phyloP scores from a whole-genome alignment of 2,797 vertebrate genomes.

The Benthosema pterotum region DNA sequence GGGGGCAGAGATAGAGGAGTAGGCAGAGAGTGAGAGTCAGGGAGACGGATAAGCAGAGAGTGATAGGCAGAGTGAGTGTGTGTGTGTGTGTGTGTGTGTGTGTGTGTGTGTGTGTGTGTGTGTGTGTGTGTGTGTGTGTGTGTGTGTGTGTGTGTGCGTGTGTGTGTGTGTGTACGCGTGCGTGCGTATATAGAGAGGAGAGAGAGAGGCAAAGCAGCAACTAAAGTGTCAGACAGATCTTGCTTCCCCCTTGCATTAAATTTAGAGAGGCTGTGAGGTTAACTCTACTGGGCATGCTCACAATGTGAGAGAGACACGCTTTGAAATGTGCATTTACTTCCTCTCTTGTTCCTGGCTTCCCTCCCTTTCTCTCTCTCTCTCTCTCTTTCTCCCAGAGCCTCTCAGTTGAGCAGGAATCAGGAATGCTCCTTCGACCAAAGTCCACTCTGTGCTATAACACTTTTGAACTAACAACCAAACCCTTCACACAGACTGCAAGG shows the following conservation, averaged over 20 bases:
- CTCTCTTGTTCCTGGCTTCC: constrained; percentile 66
- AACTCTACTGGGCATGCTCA: constrained; percentile 79
- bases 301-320: constrained; percentile 67
- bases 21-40: constrained; percentile 13
- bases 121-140: too few species aligned
- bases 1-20: constrained; percentile 11
- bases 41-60: not conserved
- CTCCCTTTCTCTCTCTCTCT: constrained; percentile 25
- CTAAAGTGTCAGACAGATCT: constrained; percentile 68
- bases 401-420: constrained; percentile 81
- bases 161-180: too few species aligned
- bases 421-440: constrained; percentile 82
- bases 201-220: constrained; percentile 38
- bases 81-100: too few species aligned
- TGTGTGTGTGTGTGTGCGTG: too few species aligned
- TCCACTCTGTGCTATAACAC: constrained; percentile 71
- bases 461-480: constrained; percentile 67
- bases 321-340: constrained; percentile 76
- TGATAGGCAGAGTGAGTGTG: not conserved
- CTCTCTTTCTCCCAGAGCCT: constrained; percentile 53
- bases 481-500: not conserved
- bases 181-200: too few species aligned
- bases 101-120: too few species aligned
- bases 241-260: constrained; percentile 74
- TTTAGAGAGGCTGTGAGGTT: constrained; percentile 68